These are phyloP conservation scores for Clarias gariepinus DNA, from an alignment of 2,113 vertebrate species.

Conservation along the genomic window DNA sequence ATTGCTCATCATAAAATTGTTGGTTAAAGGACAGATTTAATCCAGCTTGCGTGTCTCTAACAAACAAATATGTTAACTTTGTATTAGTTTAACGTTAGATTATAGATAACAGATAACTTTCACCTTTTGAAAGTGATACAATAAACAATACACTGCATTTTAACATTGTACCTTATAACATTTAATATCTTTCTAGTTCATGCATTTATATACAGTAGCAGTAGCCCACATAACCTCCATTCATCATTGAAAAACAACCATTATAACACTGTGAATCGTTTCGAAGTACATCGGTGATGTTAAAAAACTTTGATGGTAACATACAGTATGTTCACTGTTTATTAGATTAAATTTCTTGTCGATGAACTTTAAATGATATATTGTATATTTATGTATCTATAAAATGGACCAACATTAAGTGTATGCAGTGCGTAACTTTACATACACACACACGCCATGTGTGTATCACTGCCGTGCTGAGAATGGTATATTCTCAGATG, in stretches of 20 bases:
- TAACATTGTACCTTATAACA: background rate
- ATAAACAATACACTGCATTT: background rate
- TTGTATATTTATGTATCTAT: background rate
- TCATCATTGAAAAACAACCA: background rate
- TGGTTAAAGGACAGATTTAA: slow-evolving; percentile 85
- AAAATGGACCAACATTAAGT: background rate
- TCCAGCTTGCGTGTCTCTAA: slow-evolving; percentile 84
- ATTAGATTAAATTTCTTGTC: background rate
- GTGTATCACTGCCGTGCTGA: background rate
- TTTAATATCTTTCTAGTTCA: background rate
- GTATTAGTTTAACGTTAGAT: background rate
- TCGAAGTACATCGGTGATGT: background rate
- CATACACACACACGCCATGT: background rate
- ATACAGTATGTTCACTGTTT: background rate
- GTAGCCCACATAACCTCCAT: background rate
- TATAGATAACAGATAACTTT: background rate
- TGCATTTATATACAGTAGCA: background rate
- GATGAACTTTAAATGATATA: background rate
- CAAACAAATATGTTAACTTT: slow-evolving; percentile 1
- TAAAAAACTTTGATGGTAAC: background rate
- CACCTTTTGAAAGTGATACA: background rate
- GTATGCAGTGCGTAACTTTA: background rate
- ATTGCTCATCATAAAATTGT: slow-evolving; percentile 86
- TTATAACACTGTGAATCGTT: background rate
- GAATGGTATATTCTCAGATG: too few relatives aligned